A percentile compares a stretch with the other conserved stretches of the same genome.
These are phyloP conservation scores for Ericerus pela DNA, from an alignment of 1,140 invertebrate genomes.

Conservation along the genomic window DNA sequence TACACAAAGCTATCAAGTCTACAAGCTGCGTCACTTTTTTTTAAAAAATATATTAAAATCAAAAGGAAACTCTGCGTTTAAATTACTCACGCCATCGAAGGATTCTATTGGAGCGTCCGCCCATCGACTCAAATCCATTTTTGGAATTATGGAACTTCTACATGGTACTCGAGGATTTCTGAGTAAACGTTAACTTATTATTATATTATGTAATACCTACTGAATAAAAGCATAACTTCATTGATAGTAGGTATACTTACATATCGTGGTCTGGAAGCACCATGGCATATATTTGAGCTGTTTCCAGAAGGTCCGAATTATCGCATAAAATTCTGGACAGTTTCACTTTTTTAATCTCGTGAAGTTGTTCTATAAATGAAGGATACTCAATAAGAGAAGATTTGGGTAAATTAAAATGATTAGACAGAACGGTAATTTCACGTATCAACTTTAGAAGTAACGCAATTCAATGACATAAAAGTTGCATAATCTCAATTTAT, in stretches of 20 bases:
- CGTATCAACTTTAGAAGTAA: too few species aligned
- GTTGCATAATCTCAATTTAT: too few species aligned
- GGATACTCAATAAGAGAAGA: not conserved
- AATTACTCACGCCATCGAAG: conserved; percentile 10
- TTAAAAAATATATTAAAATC: not conserved
- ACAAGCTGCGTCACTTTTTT: not conserved
- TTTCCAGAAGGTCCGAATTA: conserved; percentile 82
- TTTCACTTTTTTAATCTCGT: conserved; percentile 72
- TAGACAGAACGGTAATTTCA: too few species aligned
- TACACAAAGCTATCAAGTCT: too few species aligned
- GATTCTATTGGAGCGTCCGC: conserved; percentile 37
- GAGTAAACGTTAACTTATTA: not conserved
- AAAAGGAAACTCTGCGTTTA: not conserved
- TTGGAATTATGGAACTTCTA: conserved; percentile 65
- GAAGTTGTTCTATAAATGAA: conserved; percentile 55
- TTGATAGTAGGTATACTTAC: conserved; percentile 55
- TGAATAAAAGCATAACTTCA: not conserved
- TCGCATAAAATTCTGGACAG: conserved; percentile 84
- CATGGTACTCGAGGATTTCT: conserved; percentile 82
- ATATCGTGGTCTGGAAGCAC: conserved; percentile 79
- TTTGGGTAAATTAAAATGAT: too few species aligned
- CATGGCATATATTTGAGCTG: conserved; percentile 87
- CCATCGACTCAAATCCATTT: conserved; percentile 77
- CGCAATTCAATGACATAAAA: too few species aligned
- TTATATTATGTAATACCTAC: not conserved